phyloP scores from a whole-genome alignment of 1,140 invertebrate genomes.

The Cepaea nemoralis region DNA sequence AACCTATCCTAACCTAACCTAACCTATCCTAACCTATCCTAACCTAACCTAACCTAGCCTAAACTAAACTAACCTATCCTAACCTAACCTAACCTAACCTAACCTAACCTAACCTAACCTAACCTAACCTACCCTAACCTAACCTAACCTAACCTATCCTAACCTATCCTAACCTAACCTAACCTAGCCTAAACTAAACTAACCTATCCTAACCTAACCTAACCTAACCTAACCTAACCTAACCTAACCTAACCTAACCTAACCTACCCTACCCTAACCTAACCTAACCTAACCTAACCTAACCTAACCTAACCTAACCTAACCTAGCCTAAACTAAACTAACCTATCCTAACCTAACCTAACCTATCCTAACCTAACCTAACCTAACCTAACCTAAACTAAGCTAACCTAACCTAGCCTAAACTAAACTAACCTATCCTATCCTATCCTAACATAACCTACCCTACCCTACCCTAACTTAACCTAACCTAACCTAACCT shows the following conservation, averaged over 20 bases:
- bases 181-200: too few relatives aligned
- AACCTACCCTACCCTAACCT: too few relatives aligned
- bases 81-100: not conserved
- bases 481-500: too few relatives aligned
- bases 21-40: not conserved
- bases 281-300: constrained; percentile 10
- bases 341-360: constrained; percentile 32
- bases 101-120: not conserved
- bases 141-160: constrained; percentile 1
- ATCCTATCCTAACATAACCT: constrained; percentile 11
- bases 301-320: constrained; percentile 10
- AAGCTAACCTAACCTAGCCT: too few relatives aligned
- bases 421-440: too few relatives aligned
- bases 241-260: too few relatives aligned
- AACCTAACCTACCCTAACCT: too few relatives aligned
- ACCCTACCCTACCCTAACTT: too few relatives aligned
- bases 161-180: not conserved
- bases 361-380: constrained; percentile 26
- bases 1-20: not conserved
- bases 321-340: too few relatives aligned
- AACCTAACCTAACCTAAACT: too few relatives aligned
- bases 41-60: not conserved
- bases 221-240: constrained; percentile 10
- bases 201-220: too few relatives aligned
- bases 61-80: constrained; percentile 1